A percentile compares a stretch with the other conserved stretches of the same genome.
phyloP scores from a whole-genome alignment of 2,797 vertebrate species.

The Anguilla anguilla region DNA sequence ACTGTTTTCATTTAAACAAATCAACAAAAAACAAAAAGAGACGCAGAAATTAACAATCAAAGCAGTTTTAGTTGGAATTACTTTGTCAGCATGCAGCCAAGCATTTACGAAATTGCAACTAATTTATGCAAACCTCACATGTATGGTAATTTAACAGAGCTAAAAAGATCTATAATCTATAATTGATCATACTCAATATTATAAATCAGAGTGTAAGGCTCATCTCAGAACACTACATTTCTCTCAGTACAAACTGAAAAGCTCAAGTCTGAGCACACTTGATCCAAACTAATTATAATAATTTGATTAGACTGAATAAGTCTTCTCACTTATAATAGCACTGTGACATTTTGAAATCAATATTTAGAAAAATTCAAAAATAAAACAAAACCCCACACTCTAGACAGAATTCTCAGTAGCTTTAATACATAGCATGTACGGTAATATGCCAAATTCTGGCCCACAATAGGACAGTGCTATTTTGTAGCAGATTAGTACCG shows the following conservation, averaged over 20 bases:
- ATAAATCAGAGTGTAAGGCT: neutral
- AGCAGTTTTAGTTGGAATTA: neutral
- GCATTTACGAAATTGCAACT: neutral
- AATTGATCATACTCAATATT: neutral
- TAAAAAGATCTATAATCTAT: neutral
- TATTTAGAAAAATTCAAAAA: neutral
- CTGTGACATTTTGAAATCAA: neutral
- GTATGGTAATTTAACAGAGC: neutral
- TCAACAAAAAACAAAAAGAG: neutral
- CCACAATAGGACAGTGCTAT: neutral
- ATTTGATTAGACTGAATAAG: neutral
- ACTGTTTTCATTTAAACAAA: constrained; percentile 64
- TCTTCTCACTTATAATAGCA: neutral
- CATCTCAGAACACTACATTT: neutral
- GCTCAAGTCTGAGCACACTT: neutral
- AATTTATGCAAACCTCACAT: neutral
- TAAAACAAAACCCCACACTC: neutral
- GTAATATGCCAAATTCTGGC: neutral
- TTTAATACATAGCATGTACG: neutral
- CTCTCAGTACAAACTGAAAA: neutral
- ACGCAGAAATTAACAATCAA: neutral
- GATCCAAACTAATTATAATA: neutral
- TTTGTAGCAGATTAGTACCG: neutral
- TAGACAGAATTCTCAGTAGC: neutral
- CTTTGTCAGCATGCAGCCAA: neutral